phyloP scores from a whole-genome alignment of 2,113 vertebrate species.

The Leptocoma aspasia region DNA sequence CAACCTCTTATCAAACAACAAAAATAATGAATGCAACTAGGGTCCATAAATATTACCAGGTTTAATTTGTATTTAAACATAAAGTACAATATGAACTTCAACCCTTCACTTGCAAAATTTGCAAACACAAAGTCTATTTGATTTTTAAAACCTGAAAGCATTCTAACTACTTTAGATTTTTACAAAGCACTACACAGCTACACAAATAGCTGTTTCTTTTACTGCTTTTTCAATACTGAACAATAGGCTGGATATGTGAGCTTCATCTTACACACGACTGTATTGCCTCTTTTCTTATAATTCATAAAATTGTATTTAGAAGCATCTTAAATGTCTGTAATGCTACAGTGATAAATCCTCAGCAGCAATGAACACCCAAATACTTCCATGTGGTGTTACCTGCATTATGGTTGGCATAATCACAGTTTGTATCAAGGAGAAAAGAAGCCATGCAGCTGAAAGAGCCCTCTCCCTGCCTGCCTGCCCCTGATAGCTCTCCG shows the following conservation, averaged over 20 bases:
- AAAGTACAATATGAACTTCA: background rate
- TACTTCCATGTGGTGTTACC: background rate
- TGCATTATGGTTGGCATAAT: background rate
- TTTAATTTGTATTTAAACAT: background rate
- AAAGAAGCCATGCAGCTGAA: background rate
- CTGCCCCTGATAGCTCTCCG: background rate
- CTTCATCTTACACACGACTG: background rate
- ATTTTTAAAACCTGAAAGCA: background rate
- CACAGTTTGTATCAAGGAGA: background rate
- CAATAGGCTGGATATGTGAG: background rate
- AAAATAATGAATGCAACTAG: background rate
- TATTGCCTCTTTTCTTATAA: background rate
- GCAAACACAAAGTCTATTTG: background rate
- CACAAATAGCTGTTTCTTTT: background rate
- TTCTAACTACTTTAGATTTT: background rate
- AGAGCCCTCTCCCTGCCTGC: conserved; percentile 27
- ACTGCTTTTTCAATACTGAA: background rate
- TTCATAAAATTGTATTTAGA: background rate
- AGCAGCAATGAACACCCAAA: background rate
- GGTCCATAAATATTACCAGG: background rate
- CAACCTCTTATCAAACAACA: background rate
- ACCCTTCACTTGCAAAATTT: background rate
- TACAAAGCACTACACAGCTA: background rate
- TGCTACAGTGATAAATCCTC: background rate
- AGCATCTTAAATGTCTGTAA: background rate